Conservation (phyloP, 2,113 vertebrate species). For the Eurystomus gularis region DNA sequence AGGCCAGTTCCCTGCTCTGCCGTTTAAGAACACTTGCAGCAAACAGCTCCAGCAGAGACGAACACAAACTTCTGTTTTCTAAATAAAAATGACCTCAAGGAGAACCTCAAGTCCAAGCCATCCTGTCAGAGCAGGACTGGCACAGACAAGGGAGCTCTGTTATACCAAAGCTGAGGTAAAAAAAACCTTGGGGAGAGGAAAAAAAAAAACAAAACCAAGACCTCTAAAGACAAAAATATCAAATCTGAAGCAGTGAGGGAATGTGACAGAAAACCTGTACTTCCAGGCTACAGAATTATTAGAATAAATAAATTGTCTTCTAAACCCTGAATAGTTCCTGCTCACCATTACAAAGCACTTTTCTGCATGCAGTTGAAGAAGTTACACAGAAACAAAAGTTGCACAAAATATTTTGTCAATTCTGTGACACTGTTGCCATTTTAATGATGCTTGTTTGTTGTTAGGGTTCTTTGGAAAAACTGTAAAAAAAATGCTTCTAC, state of each 20-base stretch:
- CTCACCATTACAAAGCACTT: background rate
- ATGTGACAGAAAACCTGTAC: background rate
- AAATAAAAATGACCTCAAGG: background rate
- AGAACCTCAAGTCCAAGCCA: background rate
- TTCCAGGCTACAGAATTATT: background rate
- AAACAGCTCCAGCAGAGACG: background rate
- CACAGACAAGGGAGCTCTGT: background rate
- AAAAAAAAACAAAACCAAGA: no score
- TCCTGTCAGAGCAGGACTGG: background rate
- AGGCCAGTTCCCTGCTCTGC: background rate
- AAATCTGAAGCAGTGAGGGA: background rate
- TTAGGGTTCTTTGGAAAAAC: background rate
- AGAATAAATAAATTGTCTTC: no score
- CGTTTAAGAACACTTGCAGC: background rate
- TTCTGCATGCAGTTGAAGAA: background rate
- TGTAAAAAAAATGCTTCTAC: background rate
- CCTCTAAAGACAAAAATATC: background rate
- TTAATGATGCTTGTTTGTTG: background rate
- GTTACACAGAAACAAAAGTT: background rate
- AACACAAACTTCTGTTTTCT: slow-evolving; percentile 15
- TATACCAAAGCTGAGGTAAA: background rate
- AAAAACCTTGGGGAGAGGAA: background rate
- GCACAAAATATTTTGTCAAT: background rate
- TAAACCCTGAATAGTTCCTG: background rate
- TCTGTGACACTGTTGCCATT: background rate